phyloP scores from a whole-genome alignment of 2,888 invertebrate species.

The Drosophila lacicola region DNA sequence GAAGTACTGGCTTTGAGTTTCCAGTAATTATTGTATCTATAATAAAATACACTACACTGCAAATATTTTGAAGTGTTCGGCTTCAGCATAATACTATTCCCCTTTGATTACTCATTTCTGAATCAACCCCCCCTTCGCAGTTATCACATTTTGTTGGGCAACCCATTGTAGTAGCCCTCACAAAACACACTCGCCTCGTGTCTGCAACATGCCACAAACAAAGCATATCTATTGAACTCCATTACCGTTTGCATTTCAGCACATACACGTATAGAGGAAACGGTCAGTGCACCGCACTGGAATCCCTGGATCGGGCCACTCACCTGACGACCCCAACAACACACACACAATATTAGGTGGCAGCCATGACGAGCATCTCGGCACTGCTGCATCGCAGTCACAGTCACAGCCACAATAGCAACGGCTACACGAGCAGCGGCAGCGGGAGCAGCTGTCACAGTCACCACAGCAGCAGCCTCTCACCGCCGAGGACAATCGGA shows the following conservation, averaged over 20 bases:
- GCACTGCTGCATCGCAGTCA: conserved; percentile 72
- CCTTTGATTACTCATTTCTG: conserved; percentile 14
- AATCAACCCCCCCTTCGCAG: background rate
- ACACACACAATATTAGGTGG: background rate
- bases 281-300: conserved; percentile 40
- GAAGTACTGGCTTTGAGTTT: background rate
- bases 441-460: conserved; percentile 64
- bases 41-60: background rate
- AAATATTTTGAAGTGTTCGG: background rate
- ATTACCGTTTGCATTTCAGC: conserved; percentile 70
- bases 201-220: conserved; percentile 38
- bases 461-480: conserved; percentile 66
- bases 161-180: background rate
- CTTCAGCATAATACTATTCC: conserved; percentile 1
- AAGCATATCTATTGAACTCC: conserved; percentile 71
- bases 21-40: conserved; percentile 1
- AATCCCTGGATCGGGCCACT: conserved; percentile 30
- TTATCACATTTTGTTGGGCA: background rate
- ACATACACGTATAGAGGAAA: conserved; percentile 7
- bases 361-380: conserved; percentile 72
- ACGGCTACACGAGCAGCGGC: conserved; percentile 69
- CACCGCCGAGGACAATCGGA: conserved; percentile 63
- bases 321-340: conserved; percentile 45
- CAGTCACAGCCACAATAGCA: conserved; percentile 52
- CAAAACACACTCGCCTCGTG: background rate